Evolutionary conservation across 53 echinoderm and acorn worm genomes (phyloP).

Genomic region (Apostichopus leukothele): DNA sequence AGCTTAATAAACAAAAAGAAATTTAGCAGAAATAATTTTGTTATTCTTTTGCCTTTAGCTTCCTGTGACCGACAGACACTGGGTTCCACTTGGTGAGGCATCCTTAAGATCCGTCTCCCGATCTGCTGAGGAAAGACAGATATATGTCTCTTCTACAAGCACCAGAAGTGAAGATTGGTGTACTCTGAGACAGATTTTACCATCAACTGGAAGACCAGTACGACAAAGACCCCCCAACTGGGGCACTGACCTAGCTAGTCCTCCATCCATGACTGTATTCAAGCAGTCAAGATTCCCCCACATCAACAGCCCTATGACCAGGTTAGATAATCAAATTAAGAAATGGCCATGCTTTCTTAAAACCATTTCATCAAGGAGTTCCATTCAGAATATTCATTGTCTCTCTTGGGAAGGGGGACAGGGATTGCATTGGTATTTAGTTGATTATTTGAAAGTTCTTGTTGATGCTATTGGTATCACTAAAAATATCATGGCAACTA

Average conservation of each 20-base stretch:
- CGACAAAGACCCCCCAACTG: conserved; percentile 85
- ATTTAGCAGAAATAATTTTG: too few relatives aligned
- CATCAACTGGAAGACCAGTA: conserved; percentile 75
- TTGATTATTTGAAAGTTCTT: too few relatives aligned
- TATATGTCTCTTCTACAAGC: conserved; percentile 77
- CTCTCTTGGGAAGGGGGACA: too few relatives aligned
- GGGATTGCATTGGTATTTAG: too few relatives aligned
- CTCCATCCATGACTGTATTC: conserved; percentile 63
- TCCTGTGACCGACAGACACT: conserved; percentile 63
- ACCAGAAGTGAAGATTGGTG: conserved; percentile 95
- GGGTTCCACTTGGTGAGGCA: conserved; percentile 88
- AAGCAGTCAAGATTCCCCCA: conserved; percentile 89
- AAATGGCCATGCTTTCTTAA: background rate
- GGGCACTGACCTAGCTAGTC: conserved; percentile 78
- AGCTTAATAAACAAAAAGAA: too few relatives aligned
- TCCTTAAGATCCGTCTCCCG: conserved; percentile 73
- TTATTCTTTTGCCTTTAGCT: conserved; percentile 20
- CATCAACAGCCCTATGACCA: conserved; percentile 98
- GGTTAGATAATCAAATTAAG: conserved; percentile 49
- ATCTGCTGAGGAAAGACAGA: conserved; percentile 71
- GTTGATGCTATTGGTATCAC: too few relatives aligned
- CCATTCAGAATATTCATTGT: too few relatives aligned
- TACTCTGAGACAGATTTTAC: conserved; percentile 77
- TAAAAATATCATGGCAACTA: too few relatives aligned
- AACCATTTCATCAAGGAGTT: too few relatives aligned